Percentiles rank a stretch among this genome's conserved stretches.
These are phyloP conservation scores for Nomada ruficornis DNA, from an alignment of 2,888 invertebrate genomes.

Conservation along the genomic window DNA sequence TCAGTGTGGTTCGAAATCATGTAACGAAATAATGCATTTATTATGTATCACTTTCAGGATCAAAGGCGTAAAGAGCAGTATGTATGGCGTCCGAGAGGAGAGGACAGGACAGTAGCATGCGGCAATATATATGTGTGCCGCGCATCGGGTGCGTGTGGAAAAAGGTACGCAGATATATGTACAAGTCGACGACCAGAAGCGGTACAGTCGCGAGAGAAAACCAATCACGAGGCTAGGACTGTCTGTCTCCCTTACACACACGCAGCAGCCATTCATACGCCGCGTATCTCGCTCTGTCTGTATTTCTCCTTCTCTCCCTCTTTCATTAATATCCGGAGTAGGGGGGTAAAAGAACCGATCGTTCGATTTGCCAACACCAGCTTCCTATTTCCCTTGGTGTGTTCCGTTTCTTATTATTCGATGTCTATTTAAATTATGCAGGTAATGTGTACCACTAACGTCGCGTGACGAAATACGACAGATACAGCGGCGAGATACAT, in stretches of 20 bases:
- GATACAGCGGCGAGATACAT: slow-evolving; percentile 17
- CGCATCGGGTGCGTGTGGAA: slow-evolving; percentile 62
- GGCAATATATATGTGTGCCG: slow-evolving; percentile 25
- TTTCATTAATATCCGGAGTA: slow-evolving; percentile 56
- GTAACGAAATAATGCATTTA: slow-evolving; percentile 1
- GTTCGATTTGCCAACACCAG: slow-evolving; percentile 65
- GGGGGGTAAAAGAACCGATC: slow-evolving; percentile 60
- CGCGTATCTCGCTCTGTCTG: slow-evolving; percentile 33
- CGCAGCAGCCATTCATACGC: slow-evolving; percentile 36
- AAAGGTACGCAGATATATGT: slow-evolving; percentile 55
- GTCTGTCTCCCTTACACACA: slow-evolving; percentile 31
- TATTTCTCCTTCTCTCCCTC: slow-evolving; percentile 48
- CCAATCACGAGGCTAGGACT: slow-evolving; percentile 38
- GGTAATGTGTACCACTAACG: neutral
- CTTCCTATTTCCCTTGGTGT: slow-evolving; percentile 55
- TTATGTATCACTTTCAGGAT: slow-evolving; percentile 32
- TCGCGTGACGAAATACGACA: slow-evolving; percentile 9
- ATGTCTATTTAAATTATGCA: slow-evolving; percentile 35
- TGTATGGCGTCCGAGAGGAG: slow-evolving; percentile 43
- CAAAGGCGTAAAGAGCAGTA: slow-evolving; percentile 33
- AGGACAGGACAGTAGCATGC: slow-evolving; percentile 36
- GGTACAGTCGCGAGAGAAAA: slow-evolving; percentile 67
- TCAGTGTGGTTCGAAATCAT: too few species aligned
- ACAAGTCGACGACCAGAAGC: slow-evolving; percentile 71
- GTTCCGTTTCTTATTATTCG: slow-evolving; percentile 18